Percentiles rank a stretch among this genome's conserved stretches.
These are phyloP conservation scores for Eulemur albifrons DNA, from an alignment of 2,797 vertebrate genomes.

Conservation along the genomic window DNA sequence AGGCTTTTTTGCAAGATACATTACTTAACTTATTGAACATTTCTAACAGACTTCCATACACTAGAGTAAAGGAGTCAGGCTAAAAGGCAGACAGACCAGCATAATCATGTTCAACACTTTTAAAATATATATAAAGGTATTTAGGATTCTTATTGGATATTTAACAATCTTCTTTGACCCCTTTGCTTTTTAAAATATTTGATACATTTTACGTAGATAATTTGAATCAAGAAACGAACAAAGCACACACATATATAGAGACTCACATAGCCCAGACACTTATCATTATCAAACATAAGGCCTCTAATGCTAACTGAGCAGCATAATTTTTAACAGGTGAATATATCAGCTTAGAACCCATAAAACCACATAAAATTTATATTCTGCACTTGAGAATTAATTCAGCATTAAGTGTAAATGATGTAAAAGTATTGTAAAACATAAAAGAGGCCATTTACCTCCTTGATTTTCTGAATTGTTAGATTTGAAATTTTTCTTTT, in stretches of 20 bases:
- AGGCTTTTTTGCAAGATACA: slow-evolving; percentile 59
- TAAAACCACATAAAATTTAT: slow-evolving; percentile 54
- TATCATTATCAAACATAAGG: slow-evolving; percentile 77
- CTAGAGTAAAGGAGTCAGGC: slow-evolving; percentile 2
- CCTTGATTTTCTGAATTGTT: neutral
- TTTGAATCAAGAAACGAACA: slow-evolving; percentile 54
- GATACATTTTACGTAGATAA: slow-evolving; percentile 57
- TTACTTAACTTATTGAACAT: slow-evolving; percentile 65
- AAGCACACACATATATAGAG: slow-evolving; percentile 34
- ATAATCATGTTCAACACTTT: slow-evolving; percentile 25
- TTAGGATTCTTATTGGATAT: slow-evolving; percentile 48
- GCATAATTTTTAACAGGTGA: slow-evolving; percentile 76
- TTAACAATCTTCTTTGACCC: slow-evolving; percentile 22
- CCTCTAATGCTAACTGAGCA: slow-evolving; percentile 83
- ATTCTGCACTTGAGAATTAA: slow-evolving; percentile 42
- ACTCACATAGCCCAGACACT: slow-evolving; percentile 35
- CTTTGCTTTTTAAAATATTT: slow-evolving; percentile 70
- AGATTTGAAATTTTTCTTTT: slow-evolving; percentile 31
- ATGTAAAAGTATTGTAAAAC: slow-evolving; percentile 41
- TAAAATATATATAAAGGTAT: slow-evolving; percentile 54
- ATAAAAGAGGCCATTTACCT: neutral
- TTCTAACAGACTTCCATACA: neutral
- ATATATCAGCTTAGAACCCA: slow-evolving; percentile 58
- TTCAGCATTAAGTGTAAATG: slow-evolving; percentile 28
- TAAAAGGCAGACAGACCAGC: neutral